Evolutionary conservation across 2,888 invertebrate genomes (phyloP).

Genomic region (Chloroclysta siterata): DNA sequence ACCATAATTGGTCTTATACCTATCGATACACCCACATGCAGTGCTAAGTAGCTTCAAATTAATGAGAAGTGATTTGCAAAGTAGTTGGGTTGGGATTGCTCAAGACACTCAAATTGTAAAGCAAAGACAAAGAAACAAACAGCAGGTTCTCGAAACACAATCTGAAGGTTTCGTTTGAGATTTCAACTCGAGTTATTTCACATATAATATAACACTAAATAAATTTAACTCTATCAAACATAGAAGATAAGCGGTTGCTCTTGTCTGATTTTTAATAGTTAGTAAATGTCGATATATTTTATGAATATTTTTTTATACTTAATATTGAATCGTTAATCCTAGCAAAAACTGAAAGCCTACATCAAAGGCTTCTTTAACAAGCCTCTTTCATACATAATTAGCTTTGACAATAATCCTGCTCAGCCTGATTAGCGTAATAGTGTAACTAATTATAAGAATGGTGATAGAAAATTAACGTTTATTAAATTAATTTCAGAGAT

Average conservation of each 20-base stretch:
- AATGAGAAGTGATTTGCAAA: slow-evolving; percentile 19
- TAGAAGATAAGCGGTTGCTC: no score
- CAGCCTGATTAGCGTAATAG: slow-evolving; percentile 16
- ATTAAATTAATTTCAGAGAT: slow-evolving; percentile 17
- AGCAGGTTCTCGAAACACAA: not conserved
- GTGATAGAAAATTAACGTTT: not conserved
- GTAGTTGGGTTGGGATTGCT: slow-evolving; percentile 6
- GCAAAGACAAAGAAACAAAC: not conserved
- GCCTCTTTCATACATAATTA: slow-evolving; percentile 28
- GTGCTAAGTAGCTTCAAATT: slow-evolving; percentile 24
- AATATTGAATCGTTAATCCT: slow-evolving; percentile 17
- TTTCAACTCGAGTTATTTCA: no score
- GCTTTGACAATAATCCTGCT: slow-evolving; percentile 30
- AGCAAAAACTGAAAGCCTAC: slow-evolving; percentile 13
- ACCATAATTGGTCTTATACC: slow-evolving; percentile 53
- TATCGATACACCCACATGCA: slow-evolving; percentile 55
- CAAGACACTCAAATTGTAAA: slow-evolving; percentile 13
- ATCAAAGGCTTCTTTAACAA: slow-evolving; percentile 21
- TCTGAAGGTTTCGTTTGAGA: no score
- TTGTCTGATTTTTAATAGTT: not conserved
- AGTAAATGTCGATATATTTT: no score
- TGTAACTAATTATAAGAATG: not conserved
- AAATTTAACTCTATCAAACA: no score
- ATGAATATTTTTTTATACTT: not conserved
- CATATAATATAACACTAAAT: not conserved